Conservation (phyloP, 2,797 vertebrate genomes). For the Sphenodon punctatus region DNA sequence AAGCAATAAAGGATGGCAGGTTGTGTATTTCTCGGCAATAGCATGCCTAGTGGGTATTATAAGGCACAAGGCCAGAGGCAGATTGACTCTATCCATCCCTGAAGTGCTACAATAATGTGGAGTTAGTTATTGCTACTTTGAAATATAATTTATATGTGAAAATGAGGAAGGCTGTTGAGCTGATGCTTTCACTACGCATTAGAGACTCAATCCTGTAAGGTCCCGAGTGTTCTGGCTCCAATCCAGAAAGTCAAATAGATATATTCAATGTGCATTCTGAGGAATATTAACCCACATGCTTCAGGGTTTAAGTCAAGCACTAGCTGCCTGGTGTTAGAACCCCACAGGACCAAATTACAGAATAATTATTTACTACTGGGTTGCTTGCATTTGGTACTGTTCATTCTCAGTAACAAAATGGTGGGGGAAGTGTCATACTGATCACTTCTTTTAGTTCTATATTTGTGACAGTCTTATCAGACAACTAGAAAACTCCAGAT, state of each 20-base stretch:
- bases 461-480: constrained; percentile 20
- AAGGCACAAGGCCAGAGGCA: neutral
- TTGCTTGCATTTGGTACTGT: neutral
- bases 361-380: neutral
- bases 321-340: neutral
- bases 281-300: neutral
- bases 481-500: neutral
- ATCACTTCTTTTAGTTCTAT: too few species aligned
- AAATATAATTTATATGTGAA: neutral
- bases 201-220: neutral
- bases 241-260: neutral
- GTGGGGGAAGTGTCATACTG: too few species aligned
- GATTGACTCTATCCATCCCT: neutral
- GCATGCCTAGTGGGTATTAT: neutral
- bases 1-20: neutral
- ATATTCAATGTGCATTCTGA: neutral
- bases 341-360: neutral
- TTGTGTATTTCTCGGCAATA: neutral
- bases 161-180: neutral
- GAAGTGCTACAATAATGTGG: neutral
- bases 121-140: neutral
- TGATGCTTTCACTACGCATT: neutral
- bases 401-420: neutral
- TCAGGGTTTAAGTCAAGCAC: neutral
- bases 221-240: neutral